These are phyloP conservation scores for Conistra vaccinii DNA, from an alignment of 2,888 invertebrate genomes.

Conservation along the genomic window DNA sequence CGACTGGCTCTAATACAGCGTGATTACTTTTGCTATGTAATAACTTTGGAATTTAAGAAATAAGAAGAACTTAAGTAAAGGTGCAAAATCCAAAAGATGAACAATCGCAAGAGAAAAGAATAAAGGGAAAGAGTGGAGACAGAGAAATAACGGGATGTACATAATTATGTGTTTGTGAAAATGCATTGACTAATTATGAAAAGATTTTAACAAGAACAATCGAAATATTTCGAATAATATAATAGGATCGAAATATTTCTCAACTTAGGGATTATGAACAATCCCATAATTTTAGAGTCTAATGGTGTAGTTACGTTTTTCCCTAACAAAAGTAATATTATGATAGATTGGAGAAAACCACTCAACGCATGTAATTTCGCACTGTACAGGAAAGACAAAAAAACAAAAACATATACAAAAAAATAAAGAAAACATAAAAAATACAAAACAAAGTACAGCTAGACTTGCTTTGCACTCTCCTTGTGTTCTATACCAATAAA, in stretches of 20 bases:
- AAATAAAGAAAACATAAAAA: background rate
- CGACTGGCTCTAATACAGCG: constrained; percentile 74
- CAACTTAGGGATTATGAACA: background rate
- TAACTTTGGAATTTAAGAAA: background rate
- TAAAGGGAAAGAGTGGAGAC: background rate
- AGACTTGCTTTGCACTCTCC: constrained; percentile 21
- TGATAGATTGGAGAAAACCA: background rate
- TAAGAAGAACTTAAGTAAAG: background rate
- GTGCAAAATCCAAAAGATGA: background rate
- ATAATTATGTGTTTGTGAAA: background rate
- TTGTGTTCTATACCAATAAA: constrained; percentile 41
- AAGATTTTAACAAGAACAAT: background rate
- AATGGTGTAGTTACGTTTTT: background rate
- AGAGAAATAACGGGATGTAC: background rate
- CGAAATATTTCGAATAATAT: background rate
- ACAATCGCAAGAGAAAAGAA: background rate
- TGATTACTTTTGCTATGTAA: constrained; percentile 60
- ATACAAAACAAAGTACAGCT: constrained; percentile 18
- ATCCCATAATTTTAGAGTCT: too few relatives aligned
- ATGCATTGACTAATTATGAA: background rate
- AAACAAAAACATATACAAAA: background rate
- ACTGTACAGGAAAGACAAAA: constrained; percentile 10
- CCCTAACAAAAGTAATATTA: background rate
- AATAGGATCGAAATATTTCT: background rate
- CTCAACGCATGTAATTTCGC: background rate